Evolutionary conservation across 2,797 vertebrate genomes (phyloP), one percentile per base, ranked within the genome.

Genomic region (Catamblyrhynchus diadema): DNA sequence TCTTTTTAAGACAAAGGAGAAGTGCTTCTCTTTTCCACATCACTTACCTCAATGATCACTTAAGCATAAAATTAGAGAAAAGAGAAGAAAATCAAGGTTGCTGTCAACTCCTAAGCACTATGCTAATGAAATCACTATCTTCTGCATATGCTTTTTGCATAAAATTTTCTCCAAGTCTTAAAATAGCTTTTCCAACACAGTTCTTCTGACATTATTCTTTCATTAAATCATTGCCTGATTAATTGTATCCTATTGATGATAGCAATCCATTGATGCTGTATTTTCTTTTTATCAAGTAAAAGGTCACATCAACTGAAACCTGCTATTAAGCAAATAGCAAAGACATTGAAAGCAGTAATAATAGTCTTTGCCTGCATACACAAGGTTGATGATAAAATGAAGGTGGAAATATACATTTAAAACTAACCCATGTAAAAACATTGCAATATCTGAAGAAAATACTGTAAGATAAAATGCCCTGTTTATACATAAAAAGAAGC

Each of bases 11-110:
- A 96, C 88, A 94, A 95, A 93, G 35, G 33, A 67, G 84, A 93
- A 67, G 54, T 81, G 56, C 44, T 95, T 94, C 80, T 96, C 65
- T 94, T 51, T 95, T 92, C 71, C 66, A 78, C 39, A 94, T 94
- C 93, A 95, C 77, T 97, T 96, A 94, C 50, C 69, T 91, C 88
- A 84, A 93, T 93, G 81, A 97, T 93, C 94, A 94, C 81, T 96
- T 96, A 95, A 96, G 88, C 95, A 95, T 95, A 94, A 98, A 97
- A 96, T 96, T 96, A 97, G 72, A 96, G 85, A 94, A 96, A 96
- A 91, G 72, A 75, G 82, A 71, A 93, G 69, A 92, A 96, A 95
- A 94, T 96, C 66, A 91, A 82, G 81, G 84, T 62, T 85, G 53
- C 72, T 95, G 86, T 91, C 94, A 94, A 92, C 21, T 93, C 72